phyloP scores from a whole-genome alignment of 2,888 invertebrate genomes.

The Drosophila yooni region DNA sequence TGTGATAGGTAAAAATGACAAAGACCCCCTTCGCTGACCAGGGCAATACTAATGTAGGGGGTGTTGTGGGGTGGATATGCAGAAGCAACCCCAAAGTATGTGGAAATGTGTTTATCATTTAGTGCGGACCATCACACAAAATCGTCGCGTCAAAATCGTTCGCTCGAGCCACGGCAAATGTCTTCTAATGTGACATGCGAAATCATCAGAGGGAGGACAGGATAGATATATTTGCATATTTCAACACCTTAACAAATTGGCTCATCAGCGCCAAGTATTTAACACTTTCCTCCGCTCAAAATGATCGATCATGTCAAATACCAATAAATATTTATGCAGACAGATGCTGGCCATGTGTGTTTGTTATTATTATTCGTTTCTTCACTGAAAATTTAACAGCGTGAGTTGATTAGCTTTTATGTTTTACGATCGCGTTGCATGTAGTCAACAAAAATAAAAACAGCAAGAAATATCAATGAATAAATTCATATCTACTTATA shows the following conservation, averaged over 20 bases:
- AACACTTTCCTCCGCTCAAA: constrained; percentile 37
- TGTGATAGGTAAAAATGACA: constrained; percentile 53
- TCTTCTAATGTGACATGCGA: constrained; percentile 36
- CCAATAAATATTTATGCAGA: constrained; percentile 70
- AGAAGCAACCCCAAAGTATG: neutral
- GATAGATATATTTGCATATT: constrained; percentile 60
- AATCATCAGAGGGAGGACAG: constrained; percentile 42
- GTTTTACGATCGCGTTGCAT: constrained; percentile 52
- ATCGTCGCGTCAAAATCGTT: constrained; percentile 15
- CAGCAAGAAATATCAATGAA: constrained; percentile 42
- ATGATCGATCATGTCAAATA: constrained; percentile 74
- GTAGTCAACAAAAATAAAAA: constrained; percentile 41
- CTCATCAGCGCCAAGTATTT: constrained; percentile 52
- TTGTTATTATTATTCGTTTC: constrained; percentile 37
- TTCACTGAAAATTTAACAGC: constrained; percentile 25
- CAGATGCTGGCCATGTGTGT: constrained; percentile 52
- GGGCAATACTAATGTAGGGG: constrained; percentile 1
- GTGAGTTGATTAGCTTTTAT: constrained; percentile 64
- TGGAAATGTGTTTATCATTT: constrained; percentile 18
- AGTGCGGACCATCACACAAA: constrained; percentile 11
- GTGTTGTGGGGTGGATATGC: neutral
- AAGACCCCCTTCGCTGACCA: constrained; percentile 34
- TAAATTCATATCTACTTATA: constrained; percentile 11
- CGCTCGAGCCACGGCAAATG: constrained; percentile 21
- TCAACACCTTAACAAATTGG: constrained; percentile 74